These are phyloP conservation scores for Venustoraphidia nigricollis DNA, from an alignment of 2,888 invertebrate species.

Conservation along the genomic window DNA sequence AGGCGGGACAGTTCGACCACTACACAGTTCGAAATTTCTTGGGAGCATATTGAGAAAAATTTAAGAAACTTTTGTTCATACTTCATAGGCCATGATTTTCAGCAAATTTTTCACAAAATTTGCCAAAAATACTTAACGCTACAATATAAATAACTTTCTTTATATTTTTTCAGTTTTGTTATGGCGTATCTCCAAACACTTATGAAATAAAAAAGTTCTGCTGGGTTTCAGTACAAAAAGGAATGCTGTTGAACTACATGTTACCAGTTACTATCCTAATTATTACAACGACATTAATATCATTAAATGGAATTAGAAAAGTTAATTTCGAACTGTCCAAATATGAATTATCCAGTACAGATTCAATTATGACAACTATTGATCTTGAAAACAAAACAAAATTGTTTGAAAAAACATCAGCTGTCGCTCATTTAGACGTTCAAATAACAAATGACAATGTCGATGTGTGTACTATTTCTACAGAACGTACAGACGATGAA, in stretches of 20 bases:
- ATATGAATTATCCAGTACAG: constrained; percentile 24
- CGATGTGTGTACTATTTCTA: constrained; percentile 6
- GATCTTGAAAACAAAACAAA: constrained; percentile 4
- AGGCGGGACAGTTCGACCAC: too few species aligned
- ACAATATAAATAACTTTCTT: not conserved
- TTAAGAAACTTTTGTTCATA: too few species aligned
- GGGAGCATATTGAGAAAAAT: too few species aligned
- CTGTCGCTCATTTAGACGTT: not conserved
- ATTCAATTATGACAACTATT: constrained; percentile 16
- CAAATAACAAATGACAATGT: constrained; percentile 20
- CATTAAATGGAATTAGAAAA: constrained; percentile 36
- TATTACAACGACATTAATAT: constrained; percentile 41
- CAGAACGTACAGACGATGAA: constrained; percentile 10
- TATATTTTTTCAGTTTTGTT: constrained; percentile 37
- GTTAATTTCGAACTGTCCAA: constrained; percentile 27
- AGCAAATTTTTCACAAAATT: not conserved
- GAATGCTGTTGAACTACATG: constrained; percentile 63
- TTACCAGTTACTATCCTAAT: constrained; percentile 53
- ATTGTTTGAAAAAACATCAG: constrained; percentile 1
- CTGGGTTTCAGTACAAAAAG: constrained; percentile 62
- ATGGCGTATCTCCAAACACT: constrained; percentile 48
- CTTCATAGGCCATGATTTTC: too few species aligned
- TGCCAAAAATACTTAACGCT: too few species aligned
- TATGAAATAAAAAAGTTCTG: constrained; percentile 60
- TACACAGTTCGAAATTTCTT: too few species aligned